Conservation (phyloP, 2,888 invertebrate species). For the Folsomia manolachei region DNA sequence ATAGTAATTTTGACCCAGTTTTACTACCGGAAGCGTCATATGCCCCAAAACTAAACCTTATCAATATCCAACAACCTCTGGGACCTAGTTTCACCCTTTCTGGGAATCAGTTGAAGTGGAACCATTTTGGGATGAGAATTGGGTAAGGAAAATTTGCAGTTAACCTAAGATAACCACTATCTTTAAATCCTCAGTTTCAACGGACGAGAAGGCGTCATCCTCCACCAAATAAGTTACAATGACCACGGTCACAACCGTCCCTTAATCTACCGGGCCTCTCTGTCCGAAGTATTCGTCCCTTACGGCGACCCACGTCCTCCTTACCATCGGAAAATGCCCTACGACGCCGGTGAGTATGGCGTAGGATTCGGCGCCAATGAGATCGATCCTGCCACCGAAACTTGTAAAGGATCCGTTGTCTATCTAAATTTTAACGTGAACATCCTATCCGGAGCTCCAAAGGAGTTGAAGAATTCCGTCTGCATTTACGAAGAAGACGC, state of each 20-base stretch:
- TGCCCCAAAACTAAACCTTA: background rate
- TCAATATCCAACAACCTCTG: background rate
- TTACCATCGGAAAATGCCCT: slow-evolving; percentile 8
- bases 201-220: slow-evolving; percentile 26
- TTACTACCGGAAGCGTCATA: background rate
- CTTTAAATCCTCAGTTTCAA: slow-evolving; percentile 13
- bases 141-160: background rate
- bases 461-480: slow-evolving; percentile 16
- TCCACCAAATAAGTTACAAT: slow-evolving; percentile 30
- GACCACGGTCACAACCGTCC: slow-evolving; percentile 1
- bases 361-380: slow-evolving; percentile 25
- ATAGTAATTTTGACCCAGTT: background rate
- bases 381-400: background rate
- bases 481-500: slow-evolving; percentile 36
- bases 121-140: background rate
- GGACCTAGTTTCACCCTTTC: background rate
- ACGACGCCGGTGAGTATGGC: slow-evolving; percentile 29
- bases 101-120: slow-evolving; percentile 3
- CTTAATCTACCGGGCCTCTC: slow-evolving; percentile 1
- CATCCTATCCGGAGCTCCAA: slow-evolving; percentile 18
- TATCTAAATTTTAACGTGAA: slow-evolving; percentile 21
- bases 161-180: background rate
- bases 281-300: slow-evolving; percentile 34
- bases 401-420: background rate
- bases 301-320: slow-evolving; percentile 35